Evolutionary conservation across 2,113 vertebrate species (phyloP), one percentile per base, ranked within the genome.

Genomic region (Galbula dea): DNA sequence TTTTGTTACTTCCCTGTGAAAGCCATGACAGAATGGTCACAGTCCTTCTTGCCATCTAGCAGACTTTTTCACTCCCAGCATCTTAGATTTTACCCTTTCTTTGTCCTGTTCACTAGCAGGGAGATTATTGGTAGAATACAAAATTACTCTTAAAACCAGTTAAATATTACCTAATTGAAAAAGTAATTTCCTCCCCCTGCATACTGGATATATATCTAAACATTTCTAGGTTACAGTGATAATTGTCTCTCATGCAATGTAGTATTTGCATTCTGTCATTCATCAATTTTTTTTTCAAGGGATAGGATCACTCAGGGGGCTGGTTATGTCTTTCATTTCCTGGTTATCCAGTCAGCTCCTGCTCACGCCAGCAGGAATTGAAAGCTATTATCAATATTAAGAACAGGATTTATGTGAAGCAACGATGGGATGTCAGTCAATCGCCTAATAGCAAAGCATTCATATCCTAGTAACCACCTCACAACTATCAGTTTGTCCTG

Each of bases 301-400:
- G 21, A 23, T 82, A 88, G 59, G 46, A 89, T 87, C 51, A 62
- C 82, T 93, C 82, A 17, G 63, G 63, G 82, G 87, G 66, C 94
- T 89, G 75, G 71, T 91, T 91, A 87, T 91, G 63, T 89, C 91
- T 92, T 94, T 94, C 89, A 77, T 95, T 94, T 94, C 91, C 93
- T 91, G 82, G 91, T 93, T 94, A 92, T 94, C 96, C 87, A 69
- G 52, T 87, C 91, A 92, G 79, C 63, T 94, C 82, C 87, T 87
- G 86, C 84, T 88, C 63, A 65, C 5, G 36, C 86, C 74, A 89
- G 93, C 89, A 95, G 84, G 90, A 91, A 83, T 32, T 93, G 81
- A 94, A 92, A 73, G 81, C 75, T 66, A 15, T 85, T 94, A 91
- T 94, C 94, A 85, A 89, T 93, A 87, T 15, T 43, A 82, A 91